A percentile compares a stretch with the other conserved stretches of the same genome.
phyloP scores from a whole-genome alignment of 1,140 invertebrate genomes.

The Idris sp. region DNA sequence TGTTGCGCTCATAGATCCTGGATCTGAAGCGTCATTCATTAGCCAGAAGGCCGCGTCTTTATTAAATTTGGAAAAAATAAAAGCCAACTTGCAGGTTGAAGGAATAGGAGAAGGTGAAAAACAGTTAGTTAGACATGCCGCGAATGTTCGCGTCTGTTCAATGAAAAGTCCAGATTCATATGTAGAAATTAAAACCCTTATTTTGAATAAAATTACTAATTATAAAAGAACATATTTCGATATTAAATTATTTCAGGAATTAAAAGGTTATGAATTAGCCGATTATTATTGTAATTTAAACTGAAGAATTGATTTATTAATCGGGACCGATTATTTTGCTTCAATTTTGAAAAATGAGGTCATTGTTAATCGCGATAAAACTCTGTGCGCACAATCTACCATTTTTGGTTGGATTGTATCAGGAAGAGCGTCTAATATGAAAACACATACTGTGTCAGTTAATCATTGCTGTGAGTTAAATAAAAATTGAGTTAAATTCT shows the following conservation, averaged over 20 bases:
- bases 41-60: too few relatives aligned
- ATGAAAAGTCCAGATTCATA: background rate
- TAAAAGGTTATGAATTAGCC: background rate
- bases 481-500: constrained; percentile 3
- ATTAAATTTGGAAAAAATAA: too few relatives aligned
- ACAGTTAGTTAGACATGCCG: background rate
- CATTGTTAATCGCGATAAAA: constrained; percentile 6
- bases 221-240: constrained; percentile 2
- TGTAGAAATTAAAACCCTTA: background rate
- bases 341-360: constrained; percentile 1
- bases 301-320: constrained; percentile 12
- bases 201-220: background rate
- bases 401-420: constrained; percentile 11
- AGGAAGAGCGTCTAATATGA: background rate
- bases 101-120: background rate
- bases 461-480: constrained; percentile 9
- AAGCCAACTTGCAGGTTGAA: too few relatives aligned
- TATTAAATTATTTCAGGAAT: background rate
- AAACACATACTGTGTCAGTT: constrained; percentile 1
- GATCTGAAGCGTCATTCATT: too few relatives aligned
- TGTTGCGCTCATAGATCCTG: too few relatives aligned
- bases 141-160: background rate
- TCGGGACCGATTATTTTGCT: constrained; percentile 9
- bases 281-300: background rate
- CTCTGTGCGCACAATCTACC: background rate